Percentiles rank a stretch among this genome's conserved stretches.
Conservation (phyloP, 2,113 vertebrate genomes). For the Hyperoodon ampullatus region DNA sequence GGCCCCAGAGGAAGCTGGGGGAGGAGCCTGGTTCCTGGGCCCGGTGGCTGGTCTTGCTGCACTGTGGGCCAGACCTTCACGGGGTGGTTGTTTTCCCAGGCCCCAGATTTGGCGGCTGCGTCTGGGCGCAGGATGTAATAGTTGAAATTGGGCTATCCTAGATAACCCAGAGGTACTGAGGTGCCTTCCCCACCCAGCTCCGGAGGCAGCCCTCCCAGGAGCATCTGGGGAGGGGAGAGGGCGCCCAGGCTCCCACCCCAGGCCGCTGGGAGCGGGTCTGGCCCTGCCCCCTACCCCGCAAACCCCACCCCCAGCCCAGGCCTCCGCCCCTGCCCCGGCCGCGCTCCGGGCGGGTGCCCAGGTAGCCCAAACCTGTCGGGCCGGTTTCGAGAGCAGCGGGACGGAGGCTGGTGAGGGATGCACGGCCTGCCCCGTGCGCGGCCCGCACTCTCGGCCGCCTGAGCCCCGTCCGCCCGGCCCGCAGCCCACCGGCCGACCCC, state of each 20-base stretch:
- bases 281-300: slow-evolving; percentile 63
- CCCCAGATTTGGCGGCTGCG: background rate
- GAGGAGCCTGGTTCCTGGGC: background rate
- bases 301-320: slow-evolving; percentile 66
- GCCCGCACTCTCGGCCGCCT: background rate
- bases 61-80: background rate
- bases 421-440: background rate
- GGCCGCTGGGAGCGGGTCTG: background rate
- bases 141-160: background rate
- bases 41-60: background rate
- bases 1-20: background rate
- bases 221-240: background rate
- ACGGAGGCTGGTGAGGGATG: slow-evolving; percentile 42
- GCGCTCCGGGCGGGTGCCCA: slow-evolving; percentile 72
- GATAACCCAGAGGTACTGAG: background rate
- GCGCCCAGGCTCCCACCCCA: background rate
- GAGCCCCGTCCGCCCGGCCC: background rate
- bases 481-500: background rate
- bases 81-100: background rate
- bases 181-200: too few species aligned
- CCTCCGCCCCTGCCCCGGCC: slow-evolving; percentile 68
- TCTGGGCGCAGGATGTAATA: background rate
- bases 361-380: slow-evolving; percentile 81
- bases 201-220: background rate
- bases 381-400: slow-evolving; percentile 79